Evolutionary conservation across 2,888 invertebrate species (phyloP), one percentile per base, ranked within the genome.

Genomic region (Apeira syringaria): DNA sequence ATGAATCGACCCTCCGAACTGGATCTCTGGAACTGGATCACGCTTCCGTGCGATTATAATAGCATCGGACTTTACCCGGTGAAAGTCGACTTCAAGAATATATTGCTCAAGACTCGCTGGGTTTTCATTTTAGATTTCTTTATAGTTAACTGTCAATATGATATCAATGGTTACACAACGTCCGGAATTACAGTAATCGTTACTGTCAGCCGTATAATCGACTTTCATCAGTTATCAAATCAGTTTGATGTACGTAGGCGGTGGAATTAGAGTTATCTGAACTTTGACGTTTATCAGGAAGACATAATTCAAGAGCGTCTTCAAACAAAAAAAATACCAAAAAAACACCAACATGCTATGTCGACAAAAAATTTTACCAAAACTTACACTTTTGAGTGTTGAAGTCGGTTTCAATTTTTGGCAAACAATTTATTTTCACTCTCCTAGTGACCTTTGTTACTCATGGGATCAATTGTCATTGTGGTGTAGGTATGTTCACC

Each of bases 1-100:
- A n/a, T n/a, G 15, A 15, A 15, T 3, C 15, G 15, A 4, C 4
- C 4, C 15, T 4, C 4, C 42, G 52, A 61, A 70, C 81, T 84
- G n/a, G n/a, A 81, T 85, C 83, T 74, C 80, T 70, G 71, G 60
- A 82, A 77, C 75, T 74, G 73, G 75, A 75, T 59, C 73, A 62
- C 55, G 69, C 67, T 77, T 80, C 76, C 78, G 72, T 53, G 53
- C 52, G 57, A 64, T 63, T 64, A 67, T 69, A 68, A 70, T 65
- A 65, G 57, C 61, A 57, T 61, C 61, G 61, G 68, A 65, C 61
- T 65, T 71, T 67, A 64, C 58, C 37, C 66, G 77, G 83, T 77
- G 82, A 83, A 85, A 85, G 83, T 76, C 55, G 54, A 61, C 66
- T 64, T 59, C 60, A 59, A 59, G 59, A 61, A 61, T 60, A 39